These are phyloP conservation scores for Caenorhabditis sinica DNA, from an alignment of 2,888 invertebrate species.

Conservation along the genomic window DNA sequence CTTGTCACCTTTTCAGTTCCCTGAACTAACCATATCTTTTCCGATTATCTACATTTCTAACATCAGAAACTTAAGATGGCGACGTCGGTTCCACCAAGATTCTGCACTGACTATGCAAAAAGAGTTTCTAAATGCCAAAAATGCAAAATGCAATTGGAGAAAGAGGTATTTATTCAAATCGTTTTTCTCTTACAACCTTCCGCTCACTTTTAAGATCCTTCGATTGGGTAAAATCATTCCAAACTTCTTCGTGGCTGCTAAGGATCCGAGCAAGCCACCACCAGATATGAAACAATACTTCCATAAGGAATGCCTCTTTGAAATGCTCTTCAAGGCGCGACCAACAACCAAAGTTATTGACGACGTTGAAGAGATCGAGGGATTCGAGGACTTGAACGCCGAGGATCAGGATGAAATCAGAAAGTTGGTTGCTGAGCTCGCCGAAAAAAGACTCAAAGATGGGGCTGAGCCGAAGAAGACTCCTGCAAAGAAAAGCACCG, in stretches of 20 bases:
- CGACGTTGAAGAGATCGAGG: slow-evolving; percentile 88
- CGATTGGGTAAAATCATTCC: slow-evolving; percentile 90
- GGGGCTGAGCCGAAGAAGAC: slow-evolving; percentile 59
- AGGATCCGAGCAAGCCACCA: slow-evolving; percentile 85
- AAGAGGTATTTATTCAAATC: slow-evolving; percentile 63
- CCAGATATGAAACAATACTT: slow-evolving; percentile 88
- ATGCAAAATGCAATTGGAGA: slow-evolving; percentile 87
- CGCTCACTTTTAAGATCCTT: slow-evolving; percentile 52
- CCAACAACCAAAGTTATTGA: slow-evolving; percentile 91
- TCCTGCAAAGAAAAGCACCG: slow-evolving; percentile 36
- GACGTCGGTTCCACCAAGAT: slow-evolving; percentile 83
- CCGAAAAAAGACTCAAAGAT: slow-evolving; percentile 62
- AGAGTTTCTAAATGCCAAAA: slow-evolving; percentile 91
- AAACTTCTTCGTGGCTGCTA: slow-evolving; percentile 89
- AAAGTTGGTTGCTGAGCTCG: slow-evolving; percentile 72
- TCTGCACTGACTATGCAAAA: slow-evolving; percentile 90
- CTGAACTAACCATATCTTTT: slow-evolving; percentile 24
- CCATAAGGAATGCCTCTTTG: slow-evolving; percentile 88
- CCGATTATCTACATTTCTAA: not conserved
- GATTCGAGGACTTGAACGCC: slow-evolving; percentile 56
- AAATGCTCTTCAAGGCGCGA: slow-evolving; percentile 89
- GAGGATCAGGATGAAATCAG: slow-evolving; percentile 66
- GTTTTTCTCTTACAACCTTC: not conserved
- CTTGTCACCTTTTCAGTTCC: slow-evolving; percentile 1
- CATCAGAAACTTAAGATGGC: slow-evolving; percentile 53